Conservation (phyloP, 2,113 vertebrate genomes). For the Phylloscopus trochilus region DNA sequence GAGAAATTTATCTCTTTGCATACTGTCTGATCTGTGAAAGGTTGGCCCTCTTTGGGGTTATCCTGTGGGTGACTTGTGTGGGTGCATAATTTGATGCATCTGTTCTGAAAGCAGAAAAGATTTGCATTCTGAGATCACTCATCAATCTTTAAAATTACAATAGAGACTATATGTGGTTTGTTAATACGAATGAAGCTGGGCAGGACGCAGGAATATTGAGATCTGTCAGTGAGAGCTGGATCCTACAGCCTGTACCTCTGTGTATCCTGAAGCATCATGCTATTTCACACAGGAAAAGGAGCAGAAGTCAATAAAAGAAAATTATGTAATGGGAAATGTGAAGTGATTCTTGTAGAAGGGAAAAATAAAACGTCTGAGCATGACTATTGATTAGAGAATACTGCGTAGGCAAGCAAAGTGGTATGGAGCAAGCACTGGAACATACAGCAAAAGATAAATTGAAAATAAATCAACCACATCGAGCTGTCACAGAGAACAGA, state of each 20-base stretch:
- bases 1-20: conserved; percentile 4
- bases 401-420: background rate
- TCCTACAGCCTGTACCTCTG: background rate
- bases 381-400: background rate
- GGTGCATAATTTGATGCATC: background rate
- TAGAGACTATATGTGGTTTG: background rate
- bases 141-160: conserved; percentile 20
- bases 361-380: background rate
- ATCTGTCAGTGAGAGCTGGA: background rate
- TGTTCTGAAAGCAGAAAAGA: background rate
- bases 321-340: background rate
- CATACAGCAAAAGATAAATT: background rate
- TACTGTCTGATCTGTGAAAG: background rate
- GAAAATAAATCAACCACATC: background rate
- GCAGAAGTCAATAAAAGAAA: background rate
- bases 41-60: background rate
- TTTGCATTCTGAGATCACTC: conserved; percentile 27
- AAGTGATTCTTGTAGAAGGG: background rate
- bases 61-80: background rate
- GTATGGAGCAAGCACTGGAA: background rate
- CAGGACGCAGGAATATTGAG: background rate
- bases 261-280: background rate
- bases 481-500: background rate
- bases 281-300: background rate
- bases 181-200: background rate